Conservation (phyloP, 2,113 vertebrate genomes). For the Ictalurus furcatus region DNA sequence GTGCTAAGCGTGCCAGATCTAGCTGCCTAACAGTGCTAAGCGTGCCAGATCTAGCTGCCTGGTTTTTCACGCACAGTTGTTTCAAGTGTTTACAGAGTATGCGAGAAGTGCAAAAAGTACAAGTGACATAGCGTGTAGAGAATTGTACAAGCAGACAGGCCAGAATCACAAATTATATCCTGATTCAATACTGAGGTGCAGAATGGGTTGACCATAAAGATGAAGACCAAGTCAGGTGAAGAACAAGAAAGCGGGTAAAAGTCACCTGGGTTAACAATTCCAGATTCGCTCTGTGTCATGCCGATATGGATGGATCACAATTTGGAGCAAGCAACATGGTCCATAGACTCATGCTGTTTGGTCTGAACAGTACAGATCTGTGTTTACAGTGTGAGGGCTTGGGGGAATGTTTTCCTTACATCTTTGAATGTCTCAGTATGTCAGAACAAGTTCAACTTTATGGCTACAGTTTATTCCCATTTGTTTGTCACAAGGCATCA, state of each 20-base stretch:
- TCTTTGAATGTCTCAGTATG: neutral
- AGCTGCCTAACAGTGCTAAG: neutral
- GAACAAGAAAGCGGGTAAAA: neutral
- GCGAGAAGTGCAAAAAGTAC: neutral
- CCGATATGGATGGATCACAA: neutral
- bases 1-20: neutral
- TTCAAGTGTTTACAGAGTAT: conserved; percentile 15
- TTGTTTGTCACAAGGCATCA: neutral
- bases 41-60: neutral
- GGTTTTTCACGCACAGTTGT: neutral
- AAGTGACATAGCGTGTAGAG: neutral
- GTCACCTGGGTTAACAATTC: neutral
- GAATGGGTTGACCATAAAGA: neutral
- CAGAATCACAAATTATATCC: neutral
- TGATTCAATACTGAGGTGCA: neutral
- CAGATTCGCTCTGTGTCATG: neutral
- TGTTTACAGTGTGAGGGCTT: neutral
- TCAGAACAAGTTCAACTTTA: neutral
- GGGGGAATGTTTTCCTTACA: neutral
- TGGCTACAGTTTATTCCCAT: neutral
- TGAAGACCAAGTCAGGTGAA: neutral
- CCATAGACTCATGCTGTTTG: neutral
- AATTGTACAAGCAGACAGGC: neutral
- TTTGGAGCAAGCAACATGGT: neutral
- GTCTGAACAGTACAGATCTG: neutral